Percentiles rank a stretch among this genome's conserved stretches.
Evolutionary conservation across 2,888 invertebrate genomes (phyloP).

Genomic region (Erynnis tages): DNA sequence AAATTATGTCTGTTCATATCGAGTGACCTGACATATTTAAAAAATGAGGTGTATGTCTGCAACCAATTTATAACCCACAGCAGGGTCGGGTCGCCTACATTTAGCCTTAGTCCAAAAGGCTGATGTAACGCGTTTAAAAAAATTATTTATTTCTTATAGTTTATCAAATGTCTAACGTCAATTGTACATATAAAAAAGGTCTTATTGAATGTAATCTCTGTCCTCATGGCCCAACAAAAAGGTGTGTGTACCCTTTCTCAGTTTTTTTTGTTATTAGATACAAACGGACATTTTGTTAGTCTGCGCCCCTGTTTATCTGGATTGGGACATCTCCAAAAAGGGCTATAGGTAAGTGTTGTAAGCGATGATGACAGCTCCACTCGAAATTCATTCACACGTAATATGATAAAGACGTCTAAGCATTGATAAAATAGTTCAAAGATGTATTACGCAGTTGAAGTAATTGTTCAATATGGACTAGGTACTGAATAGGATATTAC

Average conservation of each 20-base stretch:
- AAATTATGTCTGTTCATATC: too few species aligned
- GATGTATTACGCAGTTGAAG: constrained; percentile 36
- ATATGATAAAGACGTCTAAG: constrained; percentile 47
- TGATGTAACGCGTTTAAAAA: too few species aligned
- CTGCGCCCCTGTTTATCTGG: constrained; percentile 61
- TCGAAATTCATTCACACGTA: constrained; percentile 64
- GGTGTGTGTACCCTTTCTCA: constrained; percentile 47
- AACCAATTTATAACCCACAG: too few species aligned
- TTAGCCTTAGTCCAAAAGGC: too few species aligned
- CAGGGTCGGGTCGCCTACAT: too few species aligned
- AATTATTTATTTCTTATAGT: too few species aligned
- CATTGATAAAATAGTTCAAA: constrained; percentile 37
- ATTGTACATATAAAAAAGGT: too few species aligned
- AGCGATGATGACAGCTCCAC: constrained; percentile 59
- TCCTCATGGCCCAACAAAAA: constrained; percentile 46
- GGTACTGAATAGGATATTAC: not conserved
- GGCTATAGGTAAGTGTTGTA: constrained; percentile 58
- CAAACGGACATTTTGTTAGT: constrained; percentile 74
- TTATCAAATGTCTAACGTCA: too few species aligned
- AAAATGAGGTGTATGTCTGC: too few species aligned
- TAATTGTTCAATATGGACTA: not conserved
- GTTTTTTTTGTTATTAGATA: constrained; percentile 59
- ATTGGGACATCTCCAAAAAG: constrained; percentile 56
- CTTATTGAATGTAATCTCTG: constrained; percentile 12
- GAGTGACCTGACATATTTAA: too few species aligned